Evolutionary conservation across 2,888 invertebrate species (phyloP).

Genomic region (Linyphia triangularis): DNA sequence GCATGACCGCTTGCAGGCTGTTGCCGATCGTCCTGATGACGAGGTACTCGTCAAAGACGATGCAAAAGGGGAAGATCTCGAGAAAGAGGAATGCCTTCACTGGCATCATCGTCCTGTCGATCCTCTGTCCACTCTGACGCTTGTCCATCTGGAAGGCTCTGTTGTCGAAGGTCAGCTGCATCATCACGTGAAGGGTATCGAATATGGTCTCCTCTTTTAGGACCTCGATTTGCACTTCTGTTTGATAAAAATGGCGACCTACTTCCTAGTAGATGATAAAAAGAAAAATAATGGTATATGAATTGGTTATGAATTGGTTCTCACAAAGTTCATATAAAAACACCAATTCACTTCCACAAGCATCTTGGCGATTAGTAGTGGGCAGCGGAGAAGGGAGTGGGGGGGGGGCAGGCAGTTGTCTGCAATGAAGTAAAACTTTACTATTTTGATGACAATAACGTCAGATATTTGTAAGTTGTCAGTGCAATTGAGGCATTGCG

Average conservation of each 20-base stretch:
- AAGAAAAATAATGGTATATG: background rate
- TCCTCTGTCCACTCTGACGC: constrained; percentile 44
- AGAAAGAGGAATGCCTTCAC: constrained; percentile 85
- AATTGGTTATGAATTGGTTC: no score
- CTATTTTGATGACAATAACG: no score
- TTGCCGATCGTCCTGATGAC: constrained; percentile 93
- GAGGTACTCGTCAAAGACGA: constrained; percentile 96
- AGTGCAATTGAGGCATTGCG: no score
- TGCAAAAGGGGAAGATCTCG: constrained; percentile 98
- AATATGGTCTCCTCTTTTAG: constrained; percentile 91
- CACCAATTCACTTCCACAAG: no score
- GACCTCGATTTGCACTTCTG: constrained; percentile 94
- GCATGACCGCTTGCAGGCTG: constrained; percentile 86
- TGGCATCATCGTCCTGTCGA: constrained; percentile 72
- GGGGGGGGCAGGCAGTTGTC: no score
- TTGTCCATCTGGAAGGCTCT: constrained; percentile 84
- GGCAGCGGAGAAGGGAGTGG: no score
- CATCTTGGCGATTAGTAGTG: no score
- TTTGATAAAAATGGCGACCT: constrained; percentile 92
- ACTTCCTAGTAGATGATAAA: constrained; percentile 77
- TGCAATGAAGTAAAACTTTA: no score
- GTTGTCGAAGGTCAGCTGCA: constrained; percentile 96
- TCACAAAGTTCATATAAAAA: background rate
- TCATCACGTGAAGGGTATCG: constrained; percentile 95
- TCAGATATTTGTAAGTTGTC: no score